Conservation (phyloP, 1,140 invertebrate genomes). For the Apis dorsata region DNA sequence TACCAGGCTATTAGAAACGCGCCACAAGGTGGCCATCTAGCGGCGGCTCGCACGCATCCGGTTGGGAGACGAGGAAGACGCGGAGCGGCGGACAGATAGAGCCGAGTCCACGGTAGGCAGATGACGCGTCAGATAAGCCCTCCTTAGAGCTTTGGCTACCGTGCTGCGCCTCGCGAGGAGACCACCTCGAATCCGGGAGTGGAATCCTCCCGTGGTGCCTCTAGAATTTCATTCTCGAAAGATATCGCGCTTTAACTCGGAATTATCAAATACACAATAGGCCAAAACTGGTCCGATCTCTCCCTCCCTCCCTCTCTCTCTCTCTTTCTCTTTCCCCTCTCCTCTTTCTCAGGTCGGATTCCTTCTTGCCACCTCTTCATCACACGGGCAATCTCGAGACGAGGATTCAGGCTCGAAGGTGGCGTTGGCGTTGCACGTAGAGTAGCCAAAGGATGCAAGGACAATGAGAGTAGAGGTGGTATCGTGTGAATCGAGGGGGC, state of each 20-base stretch:
- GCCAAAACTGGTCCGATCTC: conserved; percentile 38
- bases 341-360: conserved; percentile 7
- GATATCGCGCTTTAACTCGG: conserved; percentile 68
- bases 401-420: conserved; percentile 26
- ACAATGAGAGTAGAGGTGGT: conserved; percentile 1
- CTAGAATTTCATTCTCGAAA: conserved; percentile 69
- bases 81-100: conserved; percentile 55
- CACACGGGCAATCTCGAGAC: conserved; percentile 55
- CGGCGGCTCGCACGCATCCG: conserved; percentile 14
- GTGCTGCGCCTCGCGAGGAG: conserved; percentile 56
- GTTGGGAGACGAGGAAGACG: conserved; percentile 9
- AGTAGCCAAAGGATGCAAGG: conserved; percentile 46
- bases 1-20: conserved; percentile 60
- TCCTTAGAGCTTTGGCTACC: conserved; percentile 70
- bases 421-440: too few species aligned
- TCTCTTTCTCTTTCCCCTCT: background rate
- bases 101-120: conserved; percentile 62
- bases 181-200: conserved; percentile 65
- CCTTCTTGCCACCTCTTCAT: conserved; percentile 55
- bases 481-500: conserved; percentile 62
- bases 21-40: conserved; percentile 43
- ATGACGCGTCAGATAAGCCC: conserved; percentile 71
- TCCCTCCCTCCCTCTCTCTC: background rate
- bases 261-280: conserved; percentile 73
- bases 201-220: conserved; percentile 47